phyloP scores from a whole-genome alignment of 2,113 vertebrate species.

The Hypocryptadius cinnamomeus region DNA sequence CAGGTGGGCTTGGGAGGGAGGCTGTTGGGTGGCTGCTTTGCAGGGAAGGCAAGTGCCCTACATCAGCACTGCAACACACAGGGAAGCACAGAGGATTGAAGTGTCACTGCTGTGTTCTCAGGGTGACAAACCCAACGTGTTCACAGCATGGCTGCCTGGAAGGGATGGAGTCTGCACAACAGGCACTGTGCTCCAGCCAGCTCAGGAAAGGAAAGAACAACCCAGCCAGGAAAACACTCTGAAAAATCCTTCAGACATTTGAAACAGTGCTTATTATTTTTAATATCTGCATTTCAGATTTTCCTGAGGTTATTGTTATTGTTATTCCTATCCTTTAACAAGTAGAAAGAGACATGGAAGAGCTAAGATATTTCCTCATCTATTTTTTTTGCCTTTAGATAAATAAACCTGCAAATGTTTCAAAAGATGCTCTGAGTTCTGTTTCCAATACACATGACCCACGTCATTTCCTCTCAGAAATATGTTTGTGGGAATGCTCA shows the following conservation, averaged over 20 bases:
- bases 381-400: conserved; percentile 6
- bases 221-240: background rate
- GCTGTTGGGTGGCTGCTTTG: background rate
- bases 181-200: background rate
- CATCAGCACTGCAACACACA: background rate
- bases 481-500: background rate
- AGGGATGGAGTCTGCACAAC: background rate
- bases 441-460: background rate
- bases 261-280: background rate
- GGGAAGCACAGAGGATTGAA: background rate
- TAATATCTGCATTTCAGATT: background rate
- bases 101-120: background rate
- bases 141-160: background rate
- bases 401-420: background rate
- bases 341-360: background rate
- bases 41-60: accelerated
- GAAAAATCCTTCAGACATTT: background rate
- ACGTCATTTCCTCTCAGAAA: background rate
- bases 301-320: background rate
- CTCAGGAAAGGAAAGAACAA: background rate
- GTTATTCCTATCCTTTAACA: background rate
- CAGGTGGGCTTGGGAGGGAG: background rate
- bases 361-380: background rate
- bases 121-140: background rate
- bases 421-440: background rate